Base-by-base conservation (phyloP, 2,888 invertebrate genomes). In the Dione vanillae region DNA sequence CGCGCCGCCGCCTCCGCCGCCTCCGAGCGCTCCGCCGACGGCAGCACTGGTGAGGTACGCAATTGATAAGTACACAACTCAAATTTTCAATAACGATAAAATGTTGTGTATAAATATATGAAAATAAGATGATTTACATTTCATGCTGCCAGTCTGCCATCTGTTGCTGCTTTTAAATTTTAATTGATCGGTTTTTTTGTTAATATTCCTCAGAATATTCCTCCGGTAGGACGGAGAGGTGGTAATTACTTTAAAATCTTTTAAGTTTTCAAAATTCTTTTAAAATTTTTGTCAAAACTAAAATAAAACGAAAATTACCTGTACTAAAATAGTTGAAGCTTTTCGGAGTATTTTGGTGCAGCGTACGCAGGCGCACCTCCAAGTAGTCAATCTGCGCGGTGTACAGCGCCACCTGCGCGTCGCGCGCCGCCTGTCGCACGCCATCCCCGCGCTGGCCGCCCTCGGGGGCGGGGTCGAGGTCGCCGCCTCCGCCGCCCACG, bases 321-420 rank as follows among this genome's bases (percentile, higher is more conserved):
- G 84, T 88, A 52, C 86, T 80, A 72, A 92, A 88, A 76, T 90
- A 90, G 75, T 84, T 85, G 74, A 81, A 74, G 68, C 80, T 75
- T 56, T 80, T 83, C 68, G 66, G 85, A 78, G 51, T 80, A 74
- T 71, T 78, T 80, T 82, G 35, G 82, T 77, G 69, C 51, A 74
- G 49, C 61, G 85, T 66, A 7, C 67, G 87, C 78, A 91, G 80
- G 20, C 84, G 82, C 67, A 84, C 83, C 80, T 93, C 91, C 2
- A 95, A 84, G 47, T 89, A 82, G 79, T 95, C 94, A 0, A 95
- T 85, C 80, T 95, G 94, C 52, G 94, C 93, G 72, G 89, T 84
- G 80, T 93, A 93, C 16, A 95, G 86, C 68, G 91, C 88, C 73
- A 93, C 92, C 78, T 94, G 94, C 12, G 94, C 94, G 72, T 88